Percentiles rank a stretch among this genome's conserved stretches.
phyloP scores from a whole-genome alignment of 2,113 vertebrate species.

The Furnarius figulus region DNA sequence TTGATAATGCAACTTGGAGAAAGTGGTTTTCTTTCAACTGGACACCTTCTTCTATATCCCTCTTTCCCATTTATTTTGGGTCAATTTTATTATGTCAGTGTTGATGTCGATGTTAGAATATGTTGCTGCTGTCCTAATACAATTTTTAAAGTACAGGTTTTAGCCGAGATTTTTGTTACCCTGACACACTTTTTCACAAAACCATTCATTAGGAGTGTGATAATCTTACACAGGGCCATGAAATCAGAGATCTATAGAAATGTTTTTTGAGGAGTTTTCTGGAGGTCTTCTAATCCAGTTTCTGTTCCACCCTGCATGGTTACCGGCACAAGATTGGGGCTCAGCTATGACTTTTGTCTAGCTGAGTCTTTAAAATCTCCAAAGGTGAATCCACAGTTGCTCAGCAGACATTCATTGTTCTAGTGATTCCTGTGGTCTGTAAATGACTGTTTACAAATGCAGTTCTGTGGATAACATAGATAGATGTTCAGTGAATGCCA shows the following conservation, averaged over 20 bases:
- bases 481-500: neutral
- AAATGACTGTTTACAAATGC: neutral
- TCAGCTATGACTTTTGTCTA: neutral
- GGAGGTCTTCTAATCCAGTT: neutral
- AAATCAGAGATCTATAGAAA: neutral
- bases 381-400: neutral
- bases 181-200: neutral
- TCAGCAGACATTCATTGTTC: neutral
- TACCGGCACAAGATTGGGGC: neutral
- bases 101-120: neutral
- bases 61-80: neutral
- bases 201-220: neutral
- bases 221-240: neutral
- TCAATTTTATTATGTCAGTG: neutral
- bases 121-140: neutral
- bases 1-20: neutral
- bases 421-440: neutral
- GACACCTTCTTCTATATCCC: accelerated
- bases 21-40: neutral
- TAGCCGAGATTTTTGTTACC: neutral
- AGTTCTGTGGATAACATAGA: neutral
- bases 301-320: neutral
- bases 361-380: neutral
- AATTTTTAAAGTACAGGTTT: neutral
- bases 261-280: neutral